Base-by-base conservation (phyloP, 1,140 invertebrate species). In the Macrotrachela quadricornifera region DNA sequence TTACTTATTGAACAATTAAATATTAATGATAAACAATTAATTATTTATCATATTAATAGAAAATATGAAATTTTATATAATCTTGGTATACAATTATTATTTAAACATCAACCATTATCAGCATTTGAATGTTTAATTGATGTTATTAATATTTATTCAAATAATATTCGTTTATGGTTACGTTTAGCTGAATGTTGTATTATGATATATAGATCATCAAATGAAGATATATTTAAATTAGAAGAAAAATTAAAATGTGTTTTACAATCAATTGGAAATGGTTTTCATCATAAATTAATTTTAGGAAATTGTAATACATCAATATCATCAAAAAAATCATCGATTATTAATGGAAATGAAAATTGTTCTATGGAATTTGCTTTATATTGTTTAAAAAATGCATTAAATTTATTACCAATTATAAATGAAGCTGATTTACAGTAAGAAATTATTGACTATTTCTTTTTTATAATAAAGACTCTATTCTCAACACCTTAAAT, bases 61-160 rank as follows among this genome's bases (percentile, higher is more conserved):
- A 64, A 69, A 52, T 79, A 81, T 54, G 78, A 87, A 63, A 74
- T 92, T 51, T 77, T 90, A 63, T 91, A 87, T 63, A 94, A 91
- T 72, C 74, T 92, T 59, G 90, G 87, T 12, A 75, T 92, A 37
- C 76, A 82, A 47, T 71, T 88, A 56, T 71, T 94, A 18, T 80
- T 85, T 62, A 77, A 81, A 41, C 79, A 80, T 44, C 78, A 83
- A 59, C 76, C 82, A 2, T 72, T 76, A 54, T 77, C 80, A 60
- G 86, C 90, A 1, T 92, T 94, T 69, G 83, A 88, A 62, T 88
- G 82, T 70, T 76, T 95, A 10, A 78, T 82, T n/a, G 79, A 85
- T 67, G 81, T 82, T 18, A 77, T 85, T 0, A 78, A 85, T 58
- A 78, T 80, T 47, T 83, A 83, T 61, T 81, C 82, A 51, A 81